A percentile compares a stretch with the other conserved stretches of the same genome.
phyloP scores from a whole-genome alignment of 2,888 invertebrate species.

The Apantesis nais region DNA sequence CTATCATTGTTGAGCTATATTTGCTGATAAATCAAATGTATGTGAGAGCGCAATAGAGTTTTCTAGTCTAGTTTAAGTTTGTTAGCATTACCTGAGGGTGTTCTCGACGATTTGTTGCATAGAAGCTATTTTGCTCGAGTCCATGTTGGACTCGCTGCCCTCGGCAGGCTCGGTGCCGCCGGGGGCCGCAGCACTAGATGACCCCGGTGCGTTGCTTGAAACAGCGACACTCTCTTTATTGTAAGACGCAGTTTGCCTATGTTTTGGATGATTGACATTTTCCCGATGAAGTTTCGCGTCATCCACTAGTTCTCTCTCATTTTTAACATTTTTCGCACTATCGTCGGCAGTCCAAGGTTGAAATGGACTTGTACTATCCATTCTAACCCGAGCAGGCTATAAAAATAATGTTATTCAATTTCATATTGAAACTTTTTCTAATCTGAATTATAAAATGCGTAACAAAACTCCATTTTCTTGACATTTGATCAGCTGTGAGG shows the following conservation, averaged over 20 bases:
- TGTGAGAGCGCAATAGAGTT: constrained; percentile 22
- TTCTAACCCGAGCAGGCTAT: constrained; percentile 73
- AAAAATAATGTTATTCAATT: constrained; percentile 65
- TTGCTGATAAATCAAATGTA: constrained; percentile 22
- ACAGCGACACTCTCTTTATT: constrained; percentile 81
- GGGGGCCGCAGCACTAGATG: constrained; percentile 67
- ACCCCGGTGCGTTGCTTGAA: constrained; percentile 73
- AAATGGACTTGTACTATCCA: constrained; percentile 83
- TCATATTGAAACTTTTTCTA: constrained; percentile 77
- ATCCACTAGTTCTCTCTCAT: constrained; percentile 81
- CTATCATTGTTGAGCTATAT: constrained; percentile 26
- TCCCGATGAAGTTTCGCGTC: constrained; percentile 86
- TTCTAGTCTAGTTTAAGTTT: constrained; percentile 27
- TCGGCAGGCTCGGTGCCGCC: constrained; percentile 58
- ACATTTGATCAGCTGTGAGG: constrained; percentile 86
- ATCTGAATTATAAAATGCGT: constrained; percentile 78
- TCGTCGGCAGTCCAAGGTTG: constrained; percentile 83
- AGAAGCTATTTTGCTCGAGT: constrained; percentile 78
- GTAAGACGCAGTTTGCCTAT: constrained; percentile 86
- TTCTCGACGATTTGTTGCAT: constrained; percentile 88
- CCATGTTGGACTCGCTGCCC: constrained; percentile 76
- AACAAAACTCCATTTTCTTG: constrained; percentile 86
- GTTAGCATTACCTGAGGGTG: constrained; percentile 84
- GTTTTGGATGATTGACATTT: constrained; percentile 86
- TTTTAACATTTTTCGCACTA: constrained; percentile 80